phyloP scores from a whole-genome alignment of 2,113 vertebrate species.

The Anoplopoma fimbria region DNA sequence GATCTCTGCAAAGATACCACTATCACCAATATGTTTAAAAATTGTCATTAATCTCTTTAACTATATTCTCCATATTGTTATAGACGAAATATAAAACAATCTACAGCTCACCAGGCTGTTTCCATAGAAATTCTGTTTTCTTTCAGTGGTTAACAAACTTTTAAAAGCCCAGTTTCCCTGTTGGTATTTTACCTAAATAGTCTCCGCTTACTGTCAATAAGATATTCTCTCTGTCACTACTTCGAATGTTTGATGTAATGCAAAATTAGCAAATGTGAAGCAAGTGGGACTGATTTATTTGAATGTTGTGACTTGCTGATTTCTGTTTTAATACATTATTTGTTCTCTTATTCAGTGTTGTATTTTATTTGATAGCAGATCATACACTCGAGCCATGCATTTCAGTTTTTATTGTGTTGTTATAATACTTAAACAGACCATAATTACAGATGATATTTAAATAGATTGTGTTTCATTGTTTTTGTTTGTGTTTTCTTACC shows the following conservation, averaged over 20 bases:
- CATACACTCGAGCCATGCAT: neutral
- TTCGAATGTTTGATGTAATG: neutral
- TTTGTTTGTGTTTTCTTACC: neutral
- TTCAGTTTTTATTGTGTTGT: neutral
- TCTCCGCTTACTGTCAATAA: neutral
- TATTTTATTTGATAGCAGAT: neutral
- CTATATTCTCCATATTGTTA: neutral
- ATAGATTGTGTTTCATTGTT: neutral
- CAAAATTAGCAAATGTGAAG: slow-evolving; percentile 3
- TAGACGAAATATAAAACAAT: neutral
- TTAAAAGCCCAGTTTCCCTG: neutral
- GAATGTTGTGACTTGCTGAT: slow-evolving; percentile 18
- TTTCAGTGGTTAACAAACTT: neutral
- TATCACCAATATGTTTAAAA: neutral
- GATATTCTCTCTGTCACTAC: neutral
- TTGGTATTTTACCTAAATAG: neutral
- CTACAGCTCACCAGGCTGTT: neutral
- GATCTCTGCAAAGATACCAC: no score
- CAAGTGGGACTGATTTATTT: neutral
- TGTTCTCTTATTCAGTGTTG: neutral
- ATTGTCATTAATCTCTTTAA: neutral
- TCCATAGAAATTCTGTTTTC: neutral
- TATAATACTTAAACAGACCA: neutral
- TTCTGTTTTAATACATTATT: slow-evolving; percentile 27
- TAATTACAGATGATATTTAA: slow-evolving; percentile 1